Conservation (phyloP, 2,113 vertebrate genomes). For the Paedocypris sp. region DNA sequence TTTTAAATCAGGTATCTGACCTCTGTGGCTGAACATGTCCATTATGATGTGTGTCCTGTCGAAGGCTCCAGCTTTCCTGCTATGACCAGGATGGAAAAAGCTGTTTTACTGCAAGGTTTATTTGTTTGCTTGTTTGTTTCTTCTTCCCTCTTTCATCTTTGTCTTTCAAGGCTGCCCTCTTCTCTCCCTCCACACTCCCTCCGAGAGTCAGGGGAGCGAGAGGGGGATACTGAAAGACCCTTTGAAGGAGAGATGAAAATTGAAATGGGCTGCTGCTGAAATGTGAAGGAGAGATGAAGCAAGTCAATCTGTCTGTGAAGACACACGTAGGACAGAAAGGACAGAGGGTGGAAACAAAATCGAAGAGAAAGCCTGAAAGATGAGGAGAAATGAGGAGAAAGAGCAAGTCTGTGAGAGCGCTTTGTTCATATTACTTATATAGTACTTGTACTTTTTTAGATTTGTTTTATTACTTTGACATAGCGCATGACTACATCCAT, state of each 20-base stretch:
- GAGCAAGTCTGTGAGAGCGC: neutral
- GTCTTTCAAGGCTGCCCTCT: constrained; percentile 60
- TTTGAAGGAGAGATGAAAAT: constrained; percentile 56
- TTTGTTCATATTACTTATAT: no score
- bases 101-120: constrained; percentile 56
- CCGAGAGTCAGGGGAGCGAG: constrained; percentile 43
- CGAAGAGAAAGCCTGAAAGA: constrained; percentile 19
- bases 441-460: no score
- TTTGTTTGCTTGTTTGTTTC: constrained; percentile 65
- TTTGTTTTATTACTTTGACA: no score
- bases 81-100: constrained; percentile 53
- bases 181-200: constrained; percentile 46
- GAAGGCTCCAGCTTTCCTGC: constrained; percentile 39
- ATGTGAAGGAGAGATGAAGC: constrained; percentile 54
- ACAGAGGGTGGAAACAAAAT: constrained; percentile 2
- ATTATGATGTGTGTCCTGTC: constrained; percentile 39
- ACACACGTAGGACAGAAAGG: constrained; percentile 25
- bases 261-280: constrained; percentile 54
- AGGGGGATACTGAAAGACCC: constrained; percentile 19
- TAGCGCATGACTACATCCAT: no score
- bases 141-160: constrained; percentile 60
- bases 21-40: neutral
- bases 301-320: constrained; percentile 56
- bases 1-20: constrained; percentile 9
- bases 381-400: constrained; percentile 3